Conservation (phyloP, 2,888 invertebrate genomes). For the Apodemia zela region DNA sequence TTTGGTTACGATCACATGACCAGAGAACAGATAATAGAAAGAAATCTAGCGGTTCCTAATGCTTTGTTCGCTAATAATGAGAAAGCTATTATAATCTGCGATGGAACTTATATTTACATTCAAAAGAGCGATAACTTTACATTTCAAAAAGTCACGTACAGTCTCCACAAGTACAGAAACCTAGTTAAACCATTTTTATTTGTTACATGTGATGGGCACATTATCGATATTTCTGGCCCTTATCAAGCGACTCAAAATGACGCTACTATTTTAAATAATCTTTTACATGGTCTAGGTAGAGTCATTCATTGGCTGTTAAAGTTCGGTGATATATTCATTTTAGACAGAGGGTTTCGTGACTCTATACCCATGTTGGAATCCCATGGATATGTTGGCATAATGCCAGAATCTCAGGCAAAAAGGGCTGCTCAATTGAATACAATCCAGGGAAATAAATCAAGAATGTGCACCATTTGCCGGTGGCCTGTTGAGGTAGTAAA, state of each 20-base stretch:
- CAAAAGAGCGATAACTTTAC: conserved; percentile 4
- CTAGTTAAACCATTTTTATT: conserved; percentile 7
- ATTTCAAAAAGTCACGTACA: conserved; percentile 16
- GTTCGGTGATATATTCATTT: no score
- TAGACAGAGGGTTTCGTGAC: not conserved
- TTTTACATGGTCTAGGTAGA: not conserved
- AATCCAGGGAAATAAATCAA: no score
- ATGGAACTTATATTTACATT: conserved; percentile 8
- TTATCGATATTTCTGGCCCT: not conserved
- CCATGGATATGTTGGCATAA: not conserved
- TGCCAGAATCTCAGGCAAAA: not conserved
- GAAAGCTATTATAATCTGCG: conserved; percentile 3
- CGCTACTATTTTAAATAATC: not conserved
- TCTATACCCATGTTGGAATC: not conserved
- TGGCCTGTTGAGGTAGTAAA: no score
- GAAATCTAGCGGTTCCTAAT: no score
- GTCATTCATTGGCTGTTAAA: not conserved
- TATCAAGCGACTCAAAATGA: not conserved
- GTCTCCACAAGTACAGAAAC: not conserved
- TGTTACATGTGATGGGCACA: no score
- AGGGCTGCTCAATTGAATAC: not conserved
- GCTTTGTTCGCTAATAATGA: no score
- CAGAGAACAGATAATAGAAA: not conserved
- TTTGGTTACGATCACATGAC: conserved; percentile 3
- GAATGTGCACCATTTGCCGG: no score